These are phyloP conservation scores for Apodemia hepburni DNA, from an alignment of 2,888 invertebrate species.

Conservation along the genomic window DNA sequence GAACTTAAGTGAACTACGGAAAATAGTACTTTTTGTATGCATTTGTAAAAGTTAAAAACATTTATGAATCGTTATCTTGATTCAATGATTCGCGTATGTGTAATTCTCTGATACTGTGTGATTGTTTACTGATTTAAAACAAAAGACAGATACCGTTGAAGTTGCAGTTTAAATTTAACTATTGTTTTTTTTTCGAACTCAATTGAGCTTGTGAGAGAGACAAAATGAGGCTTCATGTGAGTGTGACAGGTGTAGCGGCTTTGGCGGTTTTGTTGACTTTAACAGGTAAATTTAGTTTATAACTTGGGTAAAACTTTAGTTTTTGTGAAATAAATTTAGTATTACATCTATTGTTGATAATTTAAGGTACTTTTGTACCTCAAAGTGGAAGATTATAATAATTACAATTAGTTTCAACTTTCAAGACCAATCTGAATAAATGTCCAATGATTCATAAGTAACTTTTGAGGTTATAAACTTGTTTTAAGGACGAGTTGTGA, in stretches of 20 bases:
- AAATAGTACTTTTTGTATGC: slow-evolving; percentile 42
- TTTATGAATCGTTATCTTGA: slow-evolving; percentile 67
- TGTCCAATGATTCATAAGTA: neutral
- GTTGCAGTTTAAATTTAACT: slow-evolving; percentile 49
- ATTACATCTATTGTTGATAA: neutral
- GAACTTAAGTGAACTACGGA: slow-evolving; percentile 49
- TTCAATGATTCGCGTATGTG: slow-evolving; percentile 61
- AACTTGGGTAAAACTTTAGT: slow-evolving; percentile 20
- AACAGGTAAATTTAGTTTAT: slow-evolving; percentile 61
- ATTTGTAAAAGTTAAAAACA: slow-evolving; percentile 45
- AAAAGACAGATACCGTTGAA: slow-evolving; percentile 56
- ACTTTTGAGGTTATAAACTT: slow-evolving; percentile 4
- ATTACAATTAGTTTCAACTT: neutral
- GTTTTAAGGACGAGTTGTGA: neutral
- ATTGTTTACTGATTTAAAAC: slow-evolving; percentile 61
- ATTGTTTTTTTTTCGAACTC: slow-evolving; percentile 58
- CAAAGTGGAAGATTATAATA: neutral
- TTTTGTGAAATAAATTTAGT: neutral
- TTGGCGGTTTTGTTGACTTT: slow-evolving; percentile 64
- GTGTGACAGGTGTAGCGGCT: slow-evolving; percentile 75
- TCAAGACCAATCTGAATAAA: neutral
- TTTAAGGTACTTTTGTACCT: neutral
- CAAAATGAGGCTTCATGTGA: slow-evolving; percentile 65
- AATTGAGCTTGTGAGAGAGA: slow-evolving; percentile 67
- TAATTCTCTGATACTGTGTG: slow-evolving; percentile 57